Base-by-base conservation (phyloP, 2,797 vertebrate genomes). In the Catharus ustulatus region DNA sequence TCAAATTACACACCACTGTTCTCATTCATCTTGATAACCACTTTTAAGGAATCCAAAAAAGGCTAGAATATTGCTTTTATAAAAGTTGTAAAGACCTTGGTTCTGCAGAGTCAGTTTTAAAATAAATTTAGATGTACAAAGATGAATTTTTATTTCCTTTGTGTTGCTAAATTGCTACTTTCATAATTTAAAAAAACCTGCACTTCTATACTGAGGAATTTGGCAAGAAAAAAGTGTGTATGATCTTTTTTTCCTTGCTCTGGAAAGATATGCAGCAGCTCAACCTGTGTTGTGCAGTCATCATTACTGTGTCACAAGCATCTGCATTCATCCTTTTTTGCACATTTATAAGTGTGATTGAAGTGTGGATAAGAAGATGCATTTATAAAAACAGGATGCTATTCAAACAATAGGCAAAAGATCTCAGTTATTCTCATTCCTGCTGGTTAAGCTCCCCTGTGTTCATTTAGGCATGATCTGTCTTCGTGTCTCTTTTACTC, bases 21-120 rank as follows among this genome's bases (percentile, higher is more conserved):
- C 98, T 98, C 98, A 98, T 98, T 98, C 97, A 98, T 98, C 98
- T 98, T 98, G 97, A 98, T 98, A 98, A 98, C 97, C 93, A 97
- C 97, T 98, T 98, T 98, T 97, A 98, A 97, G 93, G 95, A 97
- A 96, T 95, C 91, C 89, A 95, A 96, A 97, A 97, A 96, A 95
- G 91, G 90, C 84, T 87, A 90, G 94, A 91, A 97, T 97, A 97
- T 93, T 93, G 94, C 97, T 97, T 97, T 97, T 93, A 64, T 92
- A 92, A 97, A 96, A 92, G 93, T 94, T 96, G 77, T 29, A 78
- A 96, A 95, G 97, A 94, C 62, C 86, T 92, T 96, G 90, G 74
- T 94, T 97, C 76, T 91, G 89, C 84, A 87, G 64, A 96, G 81
- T 79, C 94, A 94, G 92, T 97, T 96, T 97, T 95, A 96, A 97